Base-by-base conservation (phyloP, 2,113 vertebrate genomes). In the Bettongia penicillata region DNA sequence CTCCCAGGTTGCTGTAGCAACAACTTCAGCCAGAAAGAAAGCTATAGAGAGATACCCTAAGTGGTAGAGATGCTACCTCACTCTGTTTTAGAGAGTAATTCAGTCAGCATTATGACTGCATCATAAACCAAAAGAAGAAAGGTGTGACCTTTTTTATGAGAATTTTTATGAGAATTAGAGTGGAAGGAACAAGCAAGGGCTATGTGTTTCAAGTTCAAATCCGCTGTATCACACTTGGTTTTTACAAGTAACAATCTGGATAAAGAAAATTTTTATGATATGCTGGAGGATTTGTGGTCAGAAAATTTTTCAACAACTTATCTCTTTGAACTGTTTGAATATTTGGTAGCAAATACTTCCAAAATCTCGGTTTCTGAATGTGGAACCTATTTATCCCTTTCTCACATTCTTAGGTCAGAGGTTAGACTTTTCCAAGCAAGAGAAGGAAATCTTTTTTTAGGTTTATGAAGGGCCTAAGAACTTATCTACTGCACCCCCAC, bases 121-220 rank as follows among this genome's bases (percentile, higher is more conserved):
- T 55, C 48, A 84, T 90, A 94, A 91, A 43, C 92, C 19, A 92
- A 61, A 91, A 47, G 92, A 96, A 95, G 77, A 96, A 96, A 94
- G 43, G 12, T 3, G 51, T 51, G 92, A 3, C 14, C 61, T 90
- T 93, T 92, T 24, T 77, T 92, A 77, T 92, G 50, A 93, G 47
- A 96, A 93, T 93, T 92, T 24, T 77, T 92, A 77, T 92, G 50
- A 93, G 47, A 96, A 93, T 5, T 3, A 91, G 12, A 10, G 51
- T 51, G 61, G 96, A 89, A 91, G 84, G 93, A 95, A 77, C 95
- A 93, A 94, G 8, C 51, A 48, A 68, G 28, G 11, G 10, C 55
- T 96, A 94, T 93, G 31, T 68, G 91, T 93, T 91, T 91, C 24
- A 53, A 53, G 43, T 51, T 51, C 50, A 47, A 94, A 22, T 95